Evolutionary conservation across 2,888 invertebrate species (phyloP).

Genomic region (Sinelater perroti): DNA sequence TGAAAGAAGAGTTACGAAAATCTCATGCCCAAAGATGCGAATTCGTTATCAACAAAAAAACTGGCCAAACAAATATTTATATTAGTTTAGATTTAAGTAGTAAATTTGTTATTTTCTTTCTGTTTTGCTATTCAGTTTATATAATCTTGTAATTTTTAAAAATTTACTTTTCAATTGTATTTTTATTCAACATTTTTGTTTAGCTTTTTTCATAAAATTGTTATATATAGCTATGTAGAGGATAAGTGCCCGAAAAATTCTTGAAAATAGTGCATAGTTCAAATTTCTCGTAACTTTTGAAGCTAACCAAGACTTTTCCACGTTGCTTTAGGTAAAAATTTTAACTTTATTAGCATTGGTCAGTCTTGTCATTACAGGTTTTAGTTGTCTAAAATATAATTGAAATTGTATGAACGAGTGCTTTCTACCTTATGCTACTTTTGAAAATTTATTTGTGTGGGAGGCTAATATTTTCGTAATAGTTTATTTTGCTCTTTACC

Average conservation of each 20-base stretch:
- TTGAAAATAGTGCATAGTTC: not conserved
- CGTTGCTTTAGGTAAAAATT: no score
- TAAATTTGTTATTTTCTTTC: not conserved
- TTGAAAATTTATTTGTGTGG: no score
- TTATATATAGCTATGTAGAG: not conserved
- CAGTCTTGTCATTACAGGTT: no score
- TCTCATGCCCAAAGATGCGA: not conserved
- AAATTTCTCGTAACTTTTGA: not conserved
- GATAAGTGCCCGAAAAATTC: not conserved
- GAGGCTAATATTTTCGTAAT: no score
- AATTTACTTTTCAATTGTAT: not conserved
- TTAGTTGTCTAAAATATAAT: no score
- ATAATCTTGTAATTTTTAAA: not conserved
- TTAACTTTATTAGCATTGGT: no score
- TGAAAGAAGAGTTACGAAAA: not conserved
- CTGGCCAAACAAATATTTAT: not conserved
- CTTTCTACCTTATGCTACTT: no score
- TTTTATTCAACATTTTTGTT: not conserved
- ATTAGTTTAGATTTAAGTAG: no score
- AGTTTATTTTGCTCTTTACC: no score
- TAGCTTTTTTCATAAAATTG: no score
- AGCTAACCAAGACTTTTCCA: not conserved
- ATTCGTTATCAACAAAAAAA: not conserved
- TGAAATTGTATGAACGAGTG: no score
- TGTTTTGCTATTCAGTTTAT: not conserved